phyloP scores from a whole-genome alignment of 2,113 vertebrate species.

The Phoenicopterus ruber region DNA sequence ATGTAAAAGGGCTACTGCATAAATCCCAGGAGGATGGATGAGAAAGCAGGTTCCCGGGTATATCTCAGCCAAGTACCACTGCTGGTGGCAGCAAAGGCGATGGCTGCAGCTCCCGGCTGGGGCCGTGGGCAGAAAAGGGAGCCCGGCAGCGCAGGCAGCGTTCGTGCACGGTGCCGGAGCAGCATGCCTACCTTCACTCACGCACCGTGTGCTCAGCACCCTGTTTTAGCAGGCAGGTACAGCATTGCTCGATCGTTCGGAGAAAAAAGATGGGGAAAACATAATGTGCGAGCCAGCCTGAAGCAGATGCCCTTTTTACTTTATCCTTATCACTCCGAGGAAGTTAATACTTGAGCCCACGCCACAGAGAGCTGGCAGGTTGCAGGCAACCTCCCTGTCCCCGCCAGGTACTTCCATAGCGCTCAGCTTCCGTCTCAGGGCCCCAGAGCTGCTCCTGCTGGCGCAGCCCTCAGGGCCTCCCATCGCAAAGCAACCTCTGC shows the following conservation, averaged over 20 bases:
- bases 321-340: neutral
- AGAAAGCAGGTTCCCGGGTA: neutral
- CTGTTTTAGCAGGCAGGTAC: neutral
- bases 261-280: neutral
- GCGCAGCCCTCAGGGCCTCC: neutral
- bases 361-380: neutral
- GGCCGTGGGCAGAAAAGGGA: neutral
- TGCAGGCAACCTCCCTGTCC: neutral
- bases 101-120: neutral
- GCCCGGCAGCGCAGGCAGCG: accelerated
- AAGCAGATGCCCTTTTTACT: neutral
- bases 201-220: accelerated
- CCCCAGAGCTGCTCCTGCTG: neutral
- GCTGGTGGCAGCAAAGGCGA: neutral
- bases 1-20: neutral
- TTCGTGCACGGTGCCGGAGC: neutral
- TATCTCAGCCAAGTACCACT: neutral
- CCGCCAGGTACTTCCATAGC: too few species aligned
- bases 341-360: neutral
- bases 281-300: neutral
- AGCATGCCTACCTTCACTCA: neutral
- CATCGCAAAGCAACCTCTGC: neutral
- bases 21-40: neutral
- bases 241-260: neutral
- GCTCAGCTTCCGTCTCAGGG: neutral